A percentile compares a stretch with the other conserved stretches of the same genome.
Conservation (phyloP, 1,140 invertebrate species). For the Uloborus diversus region DNA sequence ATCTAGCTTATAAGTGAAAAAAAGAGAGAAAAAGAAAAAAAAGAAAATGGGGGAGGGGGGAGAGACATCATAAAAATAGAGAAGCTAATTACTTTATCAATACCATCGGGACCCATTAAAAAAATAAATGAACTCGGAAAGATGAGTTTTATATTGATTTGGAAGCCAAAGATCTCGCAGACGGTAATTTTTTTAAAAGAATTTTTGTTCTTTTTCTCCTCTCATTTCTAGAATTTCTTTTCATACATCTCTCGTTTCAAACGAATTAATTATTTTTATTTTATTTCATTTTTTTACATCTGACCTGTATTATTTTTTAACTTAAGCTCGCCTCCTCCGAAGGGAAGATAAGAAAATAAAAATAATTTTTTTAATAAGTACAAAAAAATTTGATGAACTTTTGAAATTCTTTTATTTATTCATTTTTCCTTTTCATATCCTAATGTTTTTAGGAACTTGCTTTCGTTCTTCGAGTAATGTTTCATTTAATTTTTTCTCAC, state of each 20-base stretch:
- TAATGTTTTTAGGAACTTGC: background rate
- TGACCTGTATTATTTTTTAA: background rate
- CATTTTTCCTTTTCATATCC: background rate
- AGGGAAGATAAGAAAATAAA: background rate
- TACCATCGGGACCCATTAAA: conserved; percentile 50
- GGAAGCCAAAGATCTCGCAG: conserved; percentile 1
- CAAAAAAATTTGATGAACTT: background rate
- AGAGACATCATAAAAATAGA: conserved; percentile 3
- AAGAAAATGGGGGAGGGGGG: background rate
- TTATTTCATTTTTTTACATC: background rate
- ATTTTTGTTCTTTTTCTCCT: conserved; percentile 10
- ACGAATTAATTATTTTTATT: conserved; percentile 1
- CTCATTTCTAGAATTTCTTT: background rate
- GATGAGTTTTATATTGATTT: conserved; percentile 56
- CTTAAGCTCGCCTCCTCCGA: background rate
- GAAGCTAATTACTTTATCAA: conserved; percentile 56
- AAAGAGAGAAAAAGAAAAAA: too few relatives aligned
- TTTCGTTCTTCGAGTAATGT: background rate
- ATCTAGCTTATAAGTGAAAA: too few relatives aligned
- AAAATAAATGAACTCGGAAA: conserved; percentile 30
- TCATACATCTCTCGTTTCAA: conserved; percentile 26
- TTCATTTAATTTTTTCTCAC: background rate
- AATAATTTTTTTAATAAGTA: background rate
- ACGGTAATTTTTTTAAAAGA: conserved; percentile 21
- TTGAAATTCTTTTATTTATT: too few relatives aligned